Evolutionary conservation across 2,888 invertebrate species (phyloP), one percentile per base, ranked within the genome.

Genomic region (Nineta flava): DNA sequence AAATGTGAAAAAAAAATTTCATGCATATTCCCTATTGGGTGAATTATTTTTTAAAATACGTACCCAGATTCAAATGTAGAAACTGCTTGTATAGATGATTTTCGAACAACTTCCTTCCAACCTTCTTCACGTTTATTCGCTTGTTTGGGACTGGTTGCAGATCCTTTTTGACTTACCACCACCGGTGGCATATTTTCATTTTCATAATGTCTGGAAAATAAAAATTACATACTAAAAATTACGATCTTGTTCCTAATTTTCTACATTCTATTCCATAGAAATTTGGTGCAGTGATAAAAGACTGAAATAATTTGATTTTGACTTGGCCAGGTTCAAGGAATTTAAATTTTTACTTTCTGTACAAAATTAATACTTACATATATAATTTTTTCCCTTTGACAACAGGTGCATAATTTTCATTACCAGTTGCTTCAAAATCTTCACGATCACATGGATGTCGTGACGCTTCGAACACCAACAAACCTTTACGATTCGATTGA

Each of bases 101-200:
- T 91, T 63, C 91, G 76, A 9, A 88, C 87, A 44, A 95, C 95
- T 70, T 96, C 95, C 64, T 95, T 95, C 95, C 95, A 96, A 10
- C 94, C 95, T 61, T 95, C 94, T 60, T 95, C 85, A 53, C 90
- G 76, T 61, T 81, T 66, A 61, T 69, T 70, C 43, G 70, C 73
- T 61, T 80, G 76, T 61, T 82, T 85, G 1, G 82, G 83, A 56
- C 81, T 83, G 41, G 78, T 79, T 51, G 74, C 75, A 57, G 56
- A 58, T 41, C 49, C 48, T 38, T 51, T 50, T 40, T 44, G 48
- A 31, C 46, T 48, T 2, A 26, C 26, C 43, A 50, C 26, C 43
- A 50, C 26, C n/a, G 54, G 54, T 32, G 56, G 57, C n/a, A 52
- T 54, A n/a, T 43, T 59, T 17, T 69, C 70, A 49, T 59, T 56